Conservation (phyloP, 1,140 invertebrate genomes). For the Callitettix versicolor region DNA sequence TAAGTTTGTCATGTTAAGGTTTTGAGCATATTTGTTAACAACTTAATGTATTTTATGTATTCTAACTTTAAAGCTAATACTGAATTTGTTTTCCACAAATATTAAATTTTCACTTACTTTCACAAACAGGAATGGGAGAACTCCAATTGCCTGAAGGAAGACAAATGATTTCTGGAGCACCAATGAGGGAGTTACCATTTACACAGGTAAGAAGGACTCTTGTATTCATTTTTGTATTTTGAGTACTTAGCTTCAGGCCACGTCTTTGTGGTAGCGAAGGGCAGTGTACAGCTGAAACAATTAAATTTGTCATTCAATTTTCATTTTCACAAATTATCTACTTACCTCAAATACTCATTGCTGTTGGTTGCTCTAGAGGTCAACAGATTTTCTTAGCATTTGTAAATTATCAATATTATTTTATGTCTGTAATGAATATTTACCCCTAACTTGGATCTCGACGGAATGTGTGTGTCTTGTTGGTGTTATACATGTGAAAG, state of each 20-base stretch:
- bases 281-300: conserved; percentile 55
- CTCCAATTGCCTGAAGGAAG: conserved; percentile 77
- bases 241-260: conserved; percentile 55
- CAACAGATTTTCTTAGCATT: too few species aligned
- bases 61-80: too few species aligned
- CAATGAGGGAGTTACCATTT: conserved; percentile 72
- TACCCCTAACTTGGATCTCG: conserved; percentile 65
- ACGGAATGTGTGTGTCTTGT: conserved; percentile 67
- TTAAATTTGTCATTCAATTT: too few species aligned
- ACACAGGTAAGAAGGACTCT: conserved; percentile 62
- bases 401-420: background rate
- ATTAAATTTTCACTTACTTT: conserved; percentile 46
- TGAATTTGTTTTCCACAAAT: too few species aligned
- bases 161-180: conserved; percentile 57
- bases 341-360: too few species aligned
- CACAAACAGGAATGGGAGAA: conserved; percentile 63
- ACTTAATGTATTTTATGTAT: too few species aligned
- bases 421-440: too few species aligned
- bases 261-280: conserved; percentile 51
- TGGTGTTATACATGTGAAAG: conserved; percentile 71
- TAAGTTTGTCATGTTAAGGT: too few species aligned
- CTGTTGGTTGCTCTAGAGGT: too few species aligned
- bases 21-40: too few species aligned
- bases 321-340: too few species aligned
- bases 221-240: conserved; percentile 61